Evolutionary conservation across 2,113 vertebrate genomes (phyloP).

Genomic region (Erythrolamprus reginae): DNA sequence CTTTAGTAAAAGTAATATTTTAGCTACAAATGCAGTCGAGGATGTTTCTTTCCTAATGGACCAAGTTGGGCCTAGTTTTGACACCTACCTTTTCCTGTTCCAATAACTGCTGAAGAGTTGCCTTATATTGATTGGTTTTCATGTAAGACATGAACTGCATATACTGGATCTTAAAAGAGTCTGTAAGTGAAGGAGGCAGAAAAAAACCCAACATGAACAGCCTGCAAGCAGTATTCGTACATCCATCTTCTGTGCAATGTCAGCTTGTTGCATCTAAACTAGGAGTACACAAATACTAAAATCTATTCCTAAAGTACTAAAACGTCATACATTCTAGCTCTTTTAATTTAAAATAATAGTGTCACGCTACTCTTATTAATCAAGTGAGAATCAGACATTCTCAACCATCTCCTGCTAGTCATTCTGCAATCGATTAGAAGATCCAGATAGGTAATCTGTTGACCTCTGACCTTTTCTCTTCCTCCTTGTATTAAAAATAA

Average conservation of each 20-base stretch:
- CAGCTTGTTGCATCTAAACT: not conserved
- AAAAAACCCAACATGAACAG: not conserved
- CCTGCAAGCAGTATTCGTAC: not conserved
- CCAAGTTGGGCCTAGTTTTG: not conserved
- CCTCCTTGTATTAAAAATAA: not conserved
- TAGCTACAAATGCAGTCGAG: not conserved
- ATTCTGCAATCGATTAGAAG: not conserved
- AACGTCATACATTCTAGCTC: not conserved
- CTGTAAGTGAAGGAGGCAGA: conserved; percentile 59
- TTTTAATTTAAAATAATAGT: not conserved
- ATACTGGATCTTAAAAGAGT: conserved; percentile 95
- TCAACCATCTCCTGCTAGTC: not conserved
- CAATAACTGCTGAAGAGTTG: conserved; percentile 88
- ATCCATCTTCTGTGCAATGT: not conserved
- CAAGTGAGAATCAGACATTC: not conserved
- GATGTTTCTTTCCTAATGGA: not conserved
- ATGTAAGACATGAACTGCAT: conserved; percentile 95
- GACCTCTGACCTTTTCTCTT: not conserved
- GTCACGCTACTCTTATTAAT: not conserved
- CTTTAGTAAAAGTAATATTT: not conserved
- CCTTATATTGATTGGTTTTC: conserved; percentile 93
- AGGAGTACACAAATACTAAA: not conserved
- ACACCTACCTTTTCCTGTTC: conserved; percentile 90
- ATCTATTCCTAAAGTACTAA: not conserved
- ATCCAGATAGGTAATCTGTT: not conserved